Conservation (phyloP, 64 coral and sea anemone species). For the Porites australiensis region DNA sequence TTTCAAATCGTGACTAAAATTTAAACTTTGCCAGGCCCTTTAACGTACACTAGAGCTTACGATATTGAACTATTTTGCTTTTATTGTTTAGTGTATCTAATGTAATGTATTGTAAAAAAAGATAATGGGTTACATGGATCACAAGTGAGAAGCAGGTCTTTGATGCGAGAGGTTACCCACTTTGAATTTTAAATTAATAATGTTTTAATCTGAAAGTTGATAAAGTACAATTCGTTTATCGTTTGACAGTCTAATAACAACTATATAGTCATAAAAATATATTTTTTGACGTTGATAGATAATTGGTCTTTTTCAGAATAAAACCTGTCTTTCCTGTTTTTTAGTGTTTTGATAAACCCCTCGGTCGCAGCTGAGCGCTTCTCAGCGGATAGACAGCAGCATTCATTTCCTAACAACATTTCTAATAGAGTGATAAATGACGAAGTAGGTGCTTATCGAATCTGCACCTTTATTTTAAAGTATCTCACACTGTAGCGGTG, state of each 20-base stretch:
- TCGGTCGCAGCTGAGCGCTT: not conserved
- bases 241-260: not conserved
- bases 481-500: no score
- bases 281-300: slow-evolving; percentile 28
- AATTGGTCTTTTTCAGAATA: no score
- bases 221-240: not conserved
- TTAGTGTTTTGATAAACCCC: not conserved
- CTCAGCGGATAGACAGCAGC: slow-evolving; percentile 9
- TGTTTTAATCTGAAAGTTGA: not conserved
- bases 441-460: not conserved
- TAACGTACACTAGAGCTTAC: no score
- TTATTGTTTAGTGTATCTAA: no score
- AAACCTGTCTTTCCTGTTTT: not conserved
- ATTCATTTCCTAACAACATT: not conserved
- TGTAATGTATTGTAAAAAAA: no score
- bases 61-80: no score
- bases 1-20: no score
- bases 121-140: no score
- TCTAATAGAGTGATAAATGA: not conserved
- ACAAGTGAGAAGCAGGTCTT: no score
- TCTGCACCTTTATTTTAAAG: no score
- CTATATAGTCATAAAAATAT: not conserved
- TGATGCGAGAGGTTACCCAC: no score
- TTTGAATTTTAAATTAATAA: not conserved
- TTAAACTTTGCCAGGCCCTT: no score